Base-by-base conservation (phyloP, 2,888 invertebrate species). In the Drosophila algonquin region DNA sequence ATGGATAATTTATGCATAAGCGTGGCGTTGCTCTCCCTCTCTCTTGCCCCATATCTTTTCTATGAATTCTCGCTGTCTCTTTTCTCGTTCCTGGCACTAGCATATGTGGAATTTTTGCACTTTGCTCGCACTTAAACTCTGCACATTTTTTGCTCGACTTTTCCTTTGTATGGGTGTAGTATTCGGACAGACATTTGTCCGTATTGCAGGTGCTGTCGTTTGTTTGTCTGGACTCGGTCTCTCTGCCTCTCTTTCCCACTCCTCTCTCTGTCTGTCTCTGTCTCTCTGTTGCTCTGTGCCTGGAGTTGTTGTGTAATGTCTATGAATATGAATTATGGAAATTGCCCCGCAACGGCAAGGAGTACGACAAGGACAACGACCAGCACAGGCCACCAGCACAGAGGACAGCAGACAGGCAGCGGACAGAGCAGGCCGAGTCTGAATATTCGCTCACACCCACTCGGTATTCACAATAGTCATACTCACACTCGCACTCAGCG, bases 261-360 rank as follows among this genome's bases (percentile, higher is more conserved):
- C 16, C 16, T 16, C 44, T 1, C 46, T 40, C 8, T 44, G 24
- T 63, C 55, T 62, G 51, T 68, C 58, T 61, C 67, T 79, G 52
- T 74, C 73, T 73, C 73, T 78, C 70, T 69, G 73, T 79, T 4
- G 24, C 76, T 63, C 68, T 63, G n/a, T 65, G 60, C 18, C 35
- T 51, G 51, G 67, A 56, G 63, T 48, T 50, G 68, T 70, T 80
- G 64, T 79, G 80, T 57, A 70, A 60, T 78, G 77, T 89, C 81
- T 80, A 85, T 88, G 86, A 86, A 90, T 90, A 90, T 90, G 90
- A 90, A 89, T 89, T 90, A 90, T 90, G 86, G 81, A 89, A 89
- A 89, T 90, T 83, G 81, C 79, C 80, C 73, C 73, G 72, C 77
- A 80, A 70, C 74, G 73, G 47, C 63, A 61, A 67, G 59, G 76